Evolutionary conservation across 2,888 invertebrate species (phyloP).

Genomic region (Synanthedon myopaeformis): DNA sequence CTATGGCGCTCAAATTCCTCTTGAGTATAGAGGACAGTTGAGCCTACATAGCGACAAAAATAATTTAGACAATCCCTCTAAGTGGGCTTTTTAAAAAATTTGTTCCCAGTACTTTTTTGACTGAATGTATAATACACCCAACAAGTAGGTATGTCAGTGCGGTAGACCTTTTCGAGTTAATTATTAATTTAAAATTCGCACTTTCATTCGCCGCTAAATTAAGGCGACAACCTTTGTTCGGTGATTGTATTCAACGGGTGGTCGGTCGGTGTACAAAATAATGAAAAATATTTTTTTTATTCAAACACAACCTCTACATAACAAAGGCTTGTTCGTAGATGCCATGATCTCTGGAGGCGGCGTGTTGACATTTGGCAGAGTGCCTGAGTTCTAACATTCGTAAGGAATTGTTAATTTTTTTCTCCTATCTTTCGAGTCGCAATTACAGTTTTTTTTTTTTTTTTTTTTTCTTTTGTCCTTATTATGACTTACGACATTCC

Average conservation of each 20-base stretch:
- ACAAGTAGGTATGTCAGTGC: too few species aligned
- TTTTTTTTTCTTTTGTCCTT: too few species aligned
- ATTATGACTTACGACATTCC: too few species aligned
- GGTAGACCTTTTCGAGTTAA: neutral
- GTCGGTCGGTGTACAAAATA: neutral
- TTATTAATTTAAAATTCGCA: neutral
- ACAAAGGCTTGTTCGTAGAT: neutral
- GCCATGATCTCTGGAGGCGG: neutral
- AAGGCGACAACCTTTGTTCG: neutral
- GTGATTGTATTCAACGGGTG: neutral
- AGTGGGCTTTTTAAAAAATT: too few species aligned
- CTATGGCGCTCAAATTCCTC: too few species aligned
- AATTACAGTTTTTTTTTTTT: too few species aligned
- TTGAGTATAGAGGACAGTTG: too few species aligned
- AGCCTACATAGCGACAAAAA: too few species aligned
- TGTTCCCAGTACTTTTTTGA: too few species aligned
- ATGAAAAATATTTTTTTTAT: neutral
- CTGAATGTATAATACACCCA: too few species aligned
- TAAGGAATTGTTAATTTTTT: neutral
- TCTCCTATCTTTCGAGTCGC: too few species aligned
- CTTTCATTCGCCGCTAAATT: neutral
- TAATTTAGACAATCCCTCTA: too few species aligned
- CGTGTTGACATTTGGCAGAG: neutral
- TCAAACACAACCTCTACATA: neutral
- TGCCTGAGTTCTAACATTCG: neutral